Evolutionary conservation across 2,888 invertebrate species (phyloP).

Genomic region (Dioctria linearis): DNA sequence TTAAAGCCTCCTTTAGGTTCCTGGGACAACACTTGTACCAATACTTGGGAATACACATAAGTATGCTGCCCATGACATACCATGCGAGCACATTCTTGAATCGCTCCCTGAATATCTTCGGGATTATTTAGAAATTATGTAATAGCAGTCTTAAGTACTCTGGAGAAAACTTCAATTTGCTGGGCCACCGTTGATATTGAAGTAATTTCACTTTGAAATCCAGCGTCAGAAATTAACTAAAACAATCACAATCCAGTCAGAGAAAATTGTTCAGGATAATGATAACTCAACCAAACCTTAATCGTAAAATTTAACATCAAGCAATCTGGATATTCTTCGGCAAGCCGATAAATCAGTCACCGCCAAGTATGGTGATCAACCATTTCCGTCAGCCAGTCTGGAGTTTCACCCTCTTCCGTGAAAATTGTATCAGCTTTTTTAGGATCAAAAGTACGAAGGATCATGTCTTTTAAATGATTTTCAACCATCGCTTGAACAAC

Average conservation of each 20-base stretch:
- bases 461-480: conserved; percentile 97
- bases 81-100: conserved; percentile 98
- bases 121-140: conserved; percentile 91
- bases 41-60: conserved; percentile 96
- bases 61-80: conserved; percentile 99
- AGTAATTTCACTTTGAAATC: conserved; percentile 99
- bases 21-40: conserved; percentile 90
- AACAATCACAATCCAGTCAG: not conserved
- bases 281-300: conserved; percentile 75
- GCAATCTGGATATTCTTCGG: conserved; percentile 98
- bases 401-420: conserved; percentile 96
- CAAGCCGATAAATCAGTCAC: conserved; percentile 93
- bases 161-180: conserved; percentile 98
- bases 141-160: conserved; percentile 95
- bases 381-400: conserved; percentile 96
- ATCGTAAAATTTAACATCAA: conserved; percentile 99
- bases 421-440: conserved; percentile 99
- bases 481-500: conserved; percentile 98
- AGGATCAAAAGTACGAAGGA: conserved; percentile 96
- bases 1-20: conserved; percentile 93
- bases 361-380: conserved; percentile 95
- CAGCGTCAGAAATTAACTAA: conserved; percentile 94
- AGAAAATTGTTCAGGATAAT: not conserved
- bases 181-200: conserved; percentile 92
- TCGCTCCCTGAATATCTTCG: conserved; percentile 92